These are phyloP conservation scores for Dendroctonus valens DNA, from an alignment of 1,140 invertebrate species.

Conservation along the genomic window DNA sequence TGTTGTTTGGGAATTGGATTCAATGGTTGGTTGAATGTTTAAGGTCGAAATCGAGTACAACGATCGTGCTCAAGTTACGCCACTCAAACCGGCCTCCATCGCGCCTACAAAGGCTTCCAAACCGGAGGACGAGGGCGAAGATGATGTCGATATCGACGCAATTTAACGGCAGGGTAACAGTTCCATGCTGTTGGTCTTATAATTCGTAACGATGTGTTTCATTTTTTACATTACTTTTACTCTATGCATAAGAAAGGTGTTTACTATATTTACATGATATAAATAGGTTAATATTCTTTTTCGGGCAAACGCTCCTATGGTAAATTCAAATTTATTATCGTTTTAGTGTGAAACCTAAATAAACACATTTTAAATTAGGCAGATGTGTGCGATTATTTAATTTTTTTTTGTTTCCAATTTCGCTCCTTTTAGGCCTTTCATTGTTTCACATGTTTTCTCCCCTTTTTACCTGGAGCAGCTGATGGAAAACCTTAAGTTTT, in stretches of 20 bases:
- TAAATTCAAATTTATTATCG: slow-evolving; percentile 41
- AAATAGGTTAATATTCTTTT: slow-evolving; percentile 38
- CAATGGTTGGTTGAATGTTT: not conserved
- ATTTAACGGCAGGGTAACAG: slow-evolving; percentile 62
- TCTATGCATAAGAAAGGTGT: slow-evolving; percentile 34
- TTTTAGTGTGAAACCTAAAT: slow-evolving; percentile 41
- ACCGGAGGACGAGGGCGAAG: slow-evolving; percentile 71
- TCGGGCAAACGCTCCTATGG: slow-evolving; percentile 9
- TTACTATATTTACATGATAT: slow-evolving; percentile 37
- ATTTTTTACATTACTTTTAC: slow-evolving; percentile 36
- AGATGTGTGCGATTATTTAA: not conserved
- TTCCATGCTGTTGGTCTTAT: slow-evolving; percentile 5
- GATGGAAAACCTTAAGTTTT: too few species aligned
- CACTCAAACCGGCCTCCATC: slow-evolving; percentile 62
- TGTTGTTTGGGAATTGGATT: not conserved
- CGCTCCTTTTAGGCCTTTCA: too few species aligned
- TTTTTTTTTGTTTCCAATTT: slow-evolving; percentile 4
- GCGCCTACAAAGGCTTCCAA: slow-evolving; percentile 53
- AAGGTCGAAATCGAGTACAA: slow-evolving; percentile 71
- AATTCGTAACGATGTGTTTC: slow-evolving; percentile 26
- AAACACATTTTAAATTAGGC: slow-evolving; percentile 22
- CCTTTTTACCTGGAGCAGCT: too few species aligned
- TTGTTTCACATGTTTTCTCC: too few species aligned
- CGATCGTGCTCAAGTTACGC: slow-evolving; percentile 75
- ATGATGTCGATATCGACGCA: slow-evolving; percentile 86